Base-by-base conservation (phyloP, 37 sponge, comb jelly and placozoan species). In the Diacarnus erythraeanus region DNA sequence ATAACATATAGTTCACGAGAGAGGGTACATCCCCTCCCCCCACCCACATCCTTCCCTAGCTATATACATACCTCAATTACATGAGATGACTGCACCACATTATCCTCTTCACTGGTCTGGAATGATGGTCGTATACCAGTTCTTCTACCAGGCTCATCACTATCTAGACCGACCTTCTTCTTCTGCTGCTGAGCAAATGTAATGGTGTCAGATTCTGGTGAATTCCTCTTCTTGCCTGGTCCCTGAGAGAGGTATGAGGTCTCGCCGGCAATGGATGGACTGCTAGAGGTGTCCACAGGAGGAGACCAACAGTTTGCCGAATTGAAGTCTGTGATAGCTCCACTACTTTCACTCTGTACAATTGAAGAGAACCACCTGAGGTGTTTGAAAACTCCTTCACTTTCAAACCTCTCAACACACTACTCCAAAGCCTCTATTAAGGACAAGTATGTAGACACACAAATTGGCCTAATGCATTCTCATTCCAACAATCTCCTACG, bases 341-440 rank as follows among this genome's bases (percentile, higher is more conserved):
- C 85, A 71, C 85, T 85, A 38, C 60, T 41, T 38, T 85, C 85
- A 42, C 78, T 69, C 85, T 78, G 43, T 10, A 6, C 38, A 33
- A 26, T 5, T 67, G 15, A 64, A 67, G 37, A 67, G 27, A 21
- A 33, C n/a, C n/a, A n/a, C n/a, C n/a, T n/a, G n/a, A n/a, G n/a
- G n/a, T n/a, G n/a, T n/a, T n/a, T n/a, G n/a, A n/a, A n/a, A n/a
- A n/a, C n/a, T n/a, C n/a, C n/a, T n/a, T n/a, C n/a, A n/a, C n/a
- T n/a, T n/a, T n/a, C n/a, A n/a, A n/a, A n/a, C n/a, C n/a, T n/a
- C n/a, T n/a, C n/a, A n/a, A n/a, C n/a, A n/a, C n/a, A n/a, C n/a
- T n/a, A n/a, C n/a, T n/a, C n/a, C n/a, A n/a, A n/a, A n/a, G n/a
- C n/a, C n/a, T n/a, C n/a, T n/a, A n/a, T n/a, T n/a, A n/a, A n/a